phyloP scores from a whole-genome alignment of 2,797 vertebrate species.

The Sebastes cheni region DNA sequence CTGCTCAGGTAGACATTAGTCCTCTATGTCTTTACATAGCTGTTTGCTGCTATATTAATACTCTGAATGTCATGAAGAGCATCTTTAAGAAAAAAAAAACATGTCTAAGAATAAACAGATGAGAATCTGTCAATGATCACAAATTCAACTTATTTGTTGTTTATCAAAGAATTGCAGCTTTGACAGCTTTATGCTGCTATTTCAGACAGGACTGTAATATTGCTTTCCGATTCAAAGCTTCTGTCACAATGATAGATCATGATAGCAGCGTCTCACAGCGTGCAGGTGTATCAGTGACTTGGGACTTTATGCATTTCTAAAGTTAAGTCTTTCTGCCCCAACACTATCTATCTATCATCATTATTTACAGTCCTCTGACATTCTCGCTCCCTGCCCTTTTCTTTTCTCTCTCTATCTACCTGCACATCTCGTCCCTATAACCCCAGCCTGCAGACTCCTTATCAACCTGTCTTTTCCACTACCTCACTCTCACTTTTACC shows the following conservation, averaged over 20 bases:
- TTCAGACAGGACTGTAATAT: slow-evolving; percentile 9
- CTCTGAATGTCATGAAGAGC: background rate
- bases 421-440: slow-evolving; percentile 18
- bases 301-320: slow-evolving; percentile 45
- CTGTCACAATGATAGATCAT: slow-evolving; percentile 34
- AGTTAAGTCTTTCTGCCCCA: slow-evolving; percentile 29
- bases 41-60: background rate
- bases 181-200: background rate
- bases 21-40: background rate
- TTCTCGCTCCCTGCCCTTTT: slow-evolving; percentile 4
- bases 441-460: slow-evolving; percentile 24
- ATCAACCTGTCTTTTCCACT: slow-evolving; percentile 21
- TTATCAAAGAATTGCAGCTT: background rate
- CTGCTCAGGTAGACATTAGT: background rate
- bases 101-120: background rate
- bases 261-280: slow-evolving; percentile 19
- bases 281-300: slow-evolving; percentile 27
- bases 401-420: slow-evolving; percentile 15
- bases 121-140: background rate
- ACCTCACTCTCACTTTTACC: slow-evolving; percentile 22
- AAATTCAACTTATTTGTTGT: background rate
- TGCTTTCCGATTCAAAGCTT: slow-evolving; percentile 41
- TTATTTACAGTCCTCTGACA: slow-evolving; percentile 29
- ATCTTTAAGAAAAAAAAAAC: background rate
- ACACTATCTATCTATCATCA: slow-evolving; percentile 40